Evolutionary conservation across 2,113 vertebrate genomes (phyloP).

Genomic region (Lucifuga dentata): DNA sequence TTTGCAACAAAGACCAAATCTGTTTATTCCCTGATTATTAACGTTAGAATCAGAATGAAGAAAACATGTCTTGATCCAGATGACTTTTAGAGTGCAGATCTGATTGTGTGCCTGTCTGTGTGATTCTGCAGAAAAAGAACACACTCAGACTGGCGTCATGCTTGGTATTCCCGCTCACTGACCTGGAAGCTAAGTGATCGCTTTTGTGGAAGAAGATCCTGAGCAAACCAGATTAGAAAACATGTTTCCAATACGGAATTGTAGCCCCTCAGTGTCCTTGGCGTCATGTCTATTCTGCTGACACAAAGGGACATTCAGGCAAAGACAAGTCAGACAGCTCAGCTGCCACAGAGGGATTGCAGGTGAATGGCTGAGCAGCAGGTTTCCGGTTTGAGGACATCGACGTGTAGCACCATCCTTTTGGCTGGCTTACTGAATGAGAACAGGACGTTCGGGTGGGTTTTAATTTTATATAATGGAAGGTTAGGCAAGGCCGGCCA

Average conservation of each 20-base stretch:
- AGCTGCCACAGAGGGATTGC: slow-evolving; percentile 26
- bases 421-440: neutral
- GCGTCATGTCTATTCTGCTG: slow-evolving; percentile 25
- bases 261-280: slow-evolving; percentile 8
- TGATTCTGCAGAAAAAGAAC: slow-evolving; percentile 38
- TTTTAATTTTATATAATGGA: slow-evolving; percentile 15
- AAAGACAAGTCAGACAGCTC: slow-evolving; percentile 23
- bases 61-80: slow-evolving; percentile 44
- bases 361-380: slow-evolving; percentile 34
- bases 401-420: slow-evolving; percentile 9
- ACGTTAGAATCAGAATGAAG: slow-evolving; percentile 37
- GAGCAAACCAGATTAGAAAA: slow-evolving; percentile 46
- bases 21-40: slow-evolving; percentile 36
- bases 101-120: slow-evolving; percentile 25
- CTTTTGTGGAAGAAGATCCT: slow-evolving; percentile 46
- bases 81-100: slow-evolving; percentile 43
- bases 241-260: slow-evolving; percentile 24
- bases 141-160: slow-evolving; percentile 22
- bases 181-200: slow-evolving; percentile 70
- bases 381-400: slow-evolving; percentile 25
- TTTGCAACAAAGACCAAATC: slow-evolving; percentile 20
- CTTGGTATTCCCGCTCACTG: slow-evolving; percentile 62
- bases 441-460: slow-evolving; percentile 1
- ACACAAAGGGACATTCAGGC: slow-evolving; percentile 27
- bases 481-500: neutral